Evolutionary conservation across 1,140 invertebrate genomes (phyloP), one percentile per base, ranked within the genome.

Genomic region (Aphelinus atriplicis): DNA sequence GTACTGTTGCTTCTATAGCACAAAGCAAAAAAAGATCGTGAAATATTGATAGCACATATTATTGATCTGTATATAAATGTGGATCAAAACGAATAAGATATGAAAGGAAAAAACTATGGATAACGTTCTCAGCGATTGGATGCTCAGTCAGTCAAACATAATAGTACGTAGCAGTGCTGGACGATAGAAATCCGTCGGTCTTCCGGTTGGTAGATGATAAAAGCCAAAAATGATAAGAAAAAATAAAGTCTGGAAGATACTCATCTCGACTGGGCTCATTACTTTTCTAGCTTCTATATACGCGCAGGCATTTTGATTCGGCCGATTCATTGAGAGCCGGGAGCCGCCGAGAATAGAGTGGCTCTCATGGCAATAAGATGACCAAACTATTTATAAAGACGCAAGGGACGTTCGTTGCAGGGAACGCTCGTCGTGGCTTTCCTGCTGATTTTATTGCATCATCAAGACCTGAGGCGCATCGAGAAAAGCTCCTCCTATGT

Each of bases 341-440:
- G 3, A 4, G 58, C 64, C 68, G 73, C 74, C 66, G 68, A 79
- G 56, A 80, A 80, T 82, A 81, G 80, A 80, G 45, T 56, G 64
- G 51, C n/a, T 57, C 76, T 78, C 58, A 67, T 72, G 70, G 74
- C 67, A 80, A 81, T 72, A 76, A 53, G 78, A 78, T 81, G 70
- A 81, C 73, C 61, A 75, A 76, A 79, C 73, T 84, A 84, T 84
- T 84, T 81, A 83, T 83, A 83, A 73, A 78, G 66, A 70, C 76
- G 66, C 71, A 80, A 80, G 67, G 72, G 60, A 71, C 62, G 56
- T 70, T 70, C 69, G 55, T 71, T 76, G 26, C 61, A 60, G 62
- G 78, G 47, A 80, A 76, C 57, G 62, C 71, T 61, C n/a, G 26
- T 53, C 10, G 57, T 48, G 7, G 57, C 55, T 78, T 81, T 77